These are phyloP conservation scores for Trichopoda pennipes DNA, from an alignment of 2,888 invertebrate species.

Conservation along the genomic window DNA sequence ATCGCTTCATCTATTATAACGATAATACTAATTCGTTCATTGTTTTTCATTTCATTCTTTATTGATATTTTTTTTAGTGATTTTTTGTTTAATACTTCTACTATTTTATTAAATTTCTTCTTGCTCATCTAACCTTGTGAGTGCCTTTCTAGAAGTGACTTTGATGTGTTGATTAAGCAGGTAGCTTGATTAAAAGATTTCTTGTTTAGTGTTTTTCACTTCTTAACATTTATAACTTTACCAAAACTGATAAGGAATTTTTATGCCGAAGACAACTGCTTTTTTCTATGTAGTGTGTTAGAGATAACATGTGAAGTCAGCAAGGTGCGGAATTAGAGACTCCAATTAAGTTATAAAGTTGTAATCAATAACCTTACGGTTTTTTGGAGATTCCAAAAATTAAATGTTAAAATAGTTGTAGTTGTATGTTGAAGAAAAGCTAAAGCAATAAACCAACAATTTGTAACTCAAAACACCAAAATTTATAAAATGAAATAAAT, in stretches of 20 bases:
- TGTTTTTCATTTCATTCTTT: background rate
- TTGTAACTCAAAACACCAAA: background rate
- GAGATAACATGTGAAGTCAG: background rate
- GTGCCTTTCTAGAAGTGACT: slow-evolving; percentile 41
- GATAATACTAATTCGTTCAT: slow-evolving; percentile 25
- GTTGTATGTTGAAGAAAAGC: background rate
- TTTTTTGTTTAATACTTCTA: slow-evolving; percentile 26
- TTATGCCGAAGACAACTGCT: slow-evolving; percentile 3
- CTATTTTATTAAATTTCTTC: slow-evolving; percentile 15
- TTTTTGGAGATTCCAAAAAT: slow-evolving; percentile 37
- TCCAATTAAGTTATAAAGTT: slow-evolving; percentile 23
- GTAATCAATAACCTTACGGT: slow-evolving; percentile 42
- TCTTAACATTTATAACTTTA: slow-evolving; percentile 49
- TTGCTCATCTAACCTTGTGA: slow-evolving; percentile 29
- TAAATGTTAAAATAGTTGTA: slow-evolving; percentile 18
- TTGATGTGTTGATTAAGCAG: slow-evolving; percentile 67
- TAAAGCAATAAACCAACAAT: background rate
- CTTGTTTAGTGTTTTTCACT: slow-evolving; percentile 5
- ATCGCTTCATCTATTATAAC: slow-evolving; percentile 29
- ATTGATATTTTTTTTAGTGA: slow-evolving; percentile 4
- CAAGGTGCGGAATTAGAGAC: background rate
- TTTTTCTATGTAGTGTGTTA: background rate
- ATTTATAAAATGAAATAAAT: no score
- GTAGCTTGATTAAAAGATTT: slow-evolving; percentile 47
- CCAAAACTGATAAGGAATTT: slow-evolving; percentile 54